phyloP scores from a whole-genome alignment of 2,113 vertebrate genomes.

The Plestiodon gilberti region DNA sequence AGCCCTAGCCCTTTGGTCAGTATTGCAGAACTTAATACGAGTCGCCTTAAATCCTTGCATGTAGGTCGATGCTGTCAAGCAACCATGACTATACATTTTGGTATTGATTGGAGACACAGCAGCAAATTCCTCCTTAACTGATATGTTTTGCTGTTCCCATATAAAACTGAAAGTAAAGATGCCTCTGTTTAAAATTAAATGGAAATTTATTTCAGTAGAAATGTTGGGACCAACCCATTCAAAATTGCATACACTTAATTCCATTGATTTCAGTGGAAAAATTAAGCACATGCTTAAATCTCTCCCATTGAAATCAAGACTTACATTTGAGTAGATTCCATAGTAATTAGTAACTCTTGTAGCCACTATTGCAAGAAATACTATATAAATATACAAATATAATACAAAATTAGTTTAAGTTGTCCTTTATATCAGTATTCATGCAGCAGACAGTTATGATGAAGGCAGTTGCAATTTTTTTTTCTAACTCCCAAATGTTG shows the following conservation, averaged over 20 bases:
- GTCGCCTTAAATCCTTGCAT: slow-evolving; percentile 75
- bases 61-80: slow-evolving; percentile 80
- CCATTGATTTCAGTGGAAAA: background rate
- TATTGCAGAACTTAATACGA: slow-evolving; percentile 76
- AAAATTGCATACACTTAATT: background rate
- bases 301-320: background rate
- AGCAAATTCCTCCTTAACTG: slow-evolving; percentile 79
- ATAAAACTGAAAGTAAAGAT: slow-evolving; percentile 69
- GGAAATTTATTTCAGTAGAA: background rate
- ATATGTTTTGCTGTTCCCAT: slow-evolving; percentile 68
- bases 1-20: slow-evolving; percentile 70
- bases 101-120: slow-evolving; percentile 82
- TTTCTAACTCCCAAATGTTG: background rate
- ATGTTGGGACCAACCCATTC: background rate
- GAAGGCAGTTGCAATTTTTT: background rate
- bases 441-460: background rate
- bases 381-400: background rate
- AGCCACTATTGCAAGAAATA: background rate
- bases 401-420: background rate
- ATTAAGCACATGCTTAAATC: background rate
- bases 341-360: slow-evolving; percentile 42
- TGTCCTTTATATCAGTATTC: background rate
- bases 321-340: background rate
- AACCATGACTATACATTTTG: slow-evolving; percentile 85
- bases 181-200: slow-evolving; percentile 25